Base-by-base conservation (phyloP, 2,113 vertebrate genomes). In the Suricata suricatta region DNA sequence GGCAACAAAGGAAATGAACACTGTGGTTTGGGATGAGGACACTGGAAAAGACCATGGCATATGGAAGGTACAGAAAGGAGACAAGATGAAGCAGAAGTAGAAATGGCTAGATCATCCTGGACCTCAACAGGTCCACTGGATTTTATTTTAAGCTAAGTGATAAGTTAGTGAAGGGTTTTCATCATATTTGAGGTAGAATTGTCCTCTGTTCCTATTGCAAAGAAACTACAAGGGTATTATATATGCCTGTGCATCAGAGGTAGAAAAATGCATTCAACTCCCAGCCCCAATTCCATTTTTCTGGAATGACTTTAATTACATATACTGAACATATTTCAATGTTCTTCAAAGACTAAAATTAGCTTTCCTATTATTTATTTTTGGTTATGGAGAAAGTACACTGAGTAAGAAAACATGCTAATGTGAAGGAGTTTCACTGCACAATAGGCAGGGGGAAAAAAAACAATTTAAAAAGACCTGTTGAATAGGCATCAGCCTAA, bases 321-420 rank as follows among this genome's bases (percentile, higher is more conserved):
- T 27, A 57, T 7, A 57, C 17, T 23, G 11, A 88, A 91, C 17
- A 47, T 66, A 81, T 88, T 69, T 89, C 38, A 85, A 27, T 91
- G 5, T 64, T 89, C n/a, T 90, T 83, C 29, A 88, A 93, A 93
- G 54, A 60, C 35, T 81, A 94, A 92, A 97, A 31, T 80, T 47
- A 47, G 9, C n/a, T 71, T 21, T 76, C 68, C 12, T 80, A 64
- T 41, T 72, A 57, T 33, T 68, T 76, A 44, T 81, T 89, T 95
- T 35, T 35, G 41, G 1, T 80, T 85, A 94, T 94, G 27, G 7
- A 85, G 19, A 86, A 64, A 77, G 7, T 29, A 71, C 21, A 79
- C 8, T 72, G 19, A 77, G 21, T 41, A 66, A 74, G 31, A 72
- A 79, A 88, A 2, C 8, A 11, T 8, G 19, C 41, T 94, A 47